These are phyloP conservation scores for Psix sp. DNA, from an alignment of 1,140 invertebrate species.

Conservation along the genomic window DNA sequence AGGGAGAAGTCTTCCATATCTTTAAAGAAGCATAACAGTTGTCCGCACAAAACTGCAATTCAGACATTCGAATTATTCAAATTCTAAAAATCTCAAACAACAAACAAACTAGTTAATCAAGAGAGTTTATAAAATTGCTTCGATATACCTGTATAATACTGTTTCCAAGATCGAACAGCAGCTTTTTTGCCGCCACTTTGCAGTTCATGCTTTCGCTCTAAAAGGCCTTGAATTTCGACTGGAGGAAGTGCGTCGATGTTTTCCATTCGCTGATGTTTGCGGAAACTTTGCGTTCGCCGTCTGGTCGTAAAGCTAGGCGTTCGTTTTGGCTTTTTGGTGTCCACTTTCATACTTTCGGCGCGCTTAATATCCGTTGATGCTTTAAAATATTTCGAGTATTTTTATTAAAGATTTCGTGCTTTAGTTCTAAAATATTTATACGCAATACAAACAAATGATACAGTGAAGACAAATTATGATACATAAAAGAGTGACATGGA, in stretches of 20 bases:
- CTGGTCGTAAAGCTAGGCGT: slow-evolving; percentile 97
- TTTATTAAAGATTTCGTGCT: not conserved
- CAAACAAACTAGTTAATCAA: slow-evolving; percentile 1
- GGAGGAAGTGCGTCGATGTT: slow-evolving; percentile 87
- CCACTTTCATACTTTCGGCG: slow-evolving; percentile 92
- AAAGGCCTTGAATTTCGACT: slow-evolving; percentile 92
- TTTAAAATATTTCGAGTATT: slow-evolving; percentile 67
- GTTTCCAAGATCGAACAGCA: slow-evolving; percentile 96
- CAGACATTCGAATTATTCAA: slow-evolving; percentile 17
- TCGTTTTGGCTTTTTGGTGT: slow-evolving; percentile 86
- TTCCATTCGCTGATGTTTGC: slow-evolving; percentile 85
- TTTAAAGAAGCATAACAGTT: slow-evolving; percentile 98
- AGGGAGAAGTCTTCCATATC: slow-evolving; percentile 93
- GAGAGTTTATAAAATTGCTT: no score
- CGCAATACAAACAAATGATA: slow-evolving; percentile 23
- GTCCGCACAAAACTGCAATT: slow-evolving; percentile 90
- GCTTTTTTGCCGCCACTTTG: slow-evolving; percentile 95
- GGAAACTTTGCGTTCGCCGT: slow-evolving; percentile 91
- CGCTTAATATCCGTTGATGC: slow-evolving; percentile 83
- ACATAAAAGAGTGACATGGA: slow-evolving; percentile 28
- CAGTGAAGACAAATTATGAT: slow-evolving; percentile 23
- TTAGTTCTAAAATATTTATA: not conserved
- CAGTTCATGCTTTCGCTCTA: slow-evolving; percentile 97
- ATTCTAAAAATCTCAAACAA: slow-evolving; percentile 3
- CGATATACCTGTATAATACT: slow-evolving; percentile 86